Conservation (phyloP, 2,888 invertebrate species). For the Lottia scabra region DNA sequence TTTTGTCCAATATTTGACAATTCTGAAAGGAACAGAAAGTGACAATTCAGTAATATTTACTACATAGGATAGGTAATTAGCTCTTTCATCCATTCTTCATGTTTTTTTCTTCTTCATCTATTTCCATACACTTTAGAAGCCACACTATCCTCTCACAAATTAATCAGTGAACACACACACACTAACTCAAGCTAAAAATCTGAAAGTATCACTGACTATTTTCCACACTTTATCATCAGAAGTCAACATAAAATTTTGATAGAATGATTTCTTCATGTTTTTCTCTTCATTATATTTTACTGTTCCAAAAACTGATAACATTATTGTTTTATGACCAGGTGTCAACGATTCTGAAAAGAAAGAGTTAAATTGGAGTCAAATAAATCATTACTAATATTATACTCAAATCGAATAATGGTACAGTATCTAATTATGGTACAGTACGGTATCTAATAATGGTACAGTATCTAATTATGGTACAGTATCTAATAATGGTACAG, state of each 20-base stretch:
- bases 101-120: not conserved
- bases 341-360: constrained; percentile 77
- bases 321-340: constrained; percentile 82
- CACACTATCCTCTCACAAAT: not conserved
- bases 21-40: no score
- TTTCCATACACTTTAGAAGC: no score
- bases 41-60: no score
- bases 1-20: not conserved
- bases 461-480: constrained; percentile 73
- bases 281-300: constrained; percentile 79
- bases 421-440: no score
- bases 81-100: not conserved
- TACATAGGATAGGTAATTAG: no score
- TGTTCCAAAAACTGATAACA: constrained; percentile 86
- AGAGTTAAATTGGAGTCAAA: no score
- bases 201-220: constrained; percentile 89
- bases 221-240: constrained; percentile 93
- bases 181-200: constrained; percentile 76
- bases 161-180: not conserved
- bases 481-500: no score
- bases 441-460: constrained; percentile 78
- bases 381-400: no score
- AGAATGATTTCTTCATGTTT: constrained; percentile 52
- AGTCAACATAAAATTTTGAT: constrained; percentile 85
- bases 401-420: not conserved